A percentile compares a stretch with the other conserved stretches of the same genome.
phyloP scores from a whole-genome alignment of 2,113 vertebrate species.

The Nestor notabilis region DNA sequence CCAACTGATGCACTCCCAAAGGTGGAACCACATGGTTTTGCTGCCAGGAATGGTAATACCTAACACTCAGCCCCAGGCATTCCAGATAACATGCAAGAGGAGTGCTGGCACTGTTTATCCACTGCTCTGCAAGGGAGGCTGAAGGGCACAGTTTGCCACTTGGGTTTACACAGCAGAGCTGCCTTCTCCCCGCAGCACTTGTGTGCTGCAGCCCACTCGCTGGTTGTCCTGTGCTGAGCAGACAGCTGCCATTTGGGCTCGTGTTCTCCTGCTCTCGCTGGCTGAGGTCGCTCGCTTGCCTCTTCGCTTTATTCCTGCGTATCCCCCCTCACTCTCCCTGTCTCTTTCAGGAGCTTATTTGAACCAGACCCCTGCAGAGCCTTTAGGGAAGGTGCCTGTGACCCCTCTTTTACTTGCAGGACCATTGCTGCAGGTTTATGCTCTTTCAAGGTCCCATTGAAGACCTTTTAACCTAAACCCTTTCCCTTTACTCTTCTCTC shows the following conservation, averaged over 20 bases:
- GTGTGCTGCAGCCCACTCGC: background rate
- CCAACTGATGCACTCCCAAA: background rate
- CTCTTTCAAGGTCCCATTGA: background rate
- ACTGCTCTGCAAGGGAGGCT: background rate
- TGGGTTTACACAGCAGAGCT: background rate
- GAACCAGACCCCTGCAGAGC: background rate
- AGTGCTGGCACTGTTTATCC: background rate
- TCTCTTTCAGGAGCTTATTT: background rate
- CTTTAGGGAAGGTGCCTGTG: background rate
- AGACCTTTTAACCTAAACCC: background rate
- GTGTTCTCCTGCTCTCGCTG: background rate
- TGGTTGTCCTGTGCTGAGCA: background rate
- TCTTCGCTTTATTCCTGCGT: conserved; percentile 5
- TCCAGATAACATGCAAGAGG: accelerated
- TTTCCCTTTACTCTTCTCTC: background rate
- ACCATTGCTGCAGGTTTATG: background rate
- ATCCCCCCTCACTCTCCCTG: background rate
- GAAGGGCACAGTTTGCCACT: background rate
- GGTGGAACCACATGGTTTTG: accelerated
- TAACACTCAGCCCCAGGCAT: background rate
- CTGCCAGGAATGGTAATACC: background rate
- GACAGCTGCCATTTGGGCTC: background rate
- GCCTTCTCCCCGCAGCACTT: background rate
- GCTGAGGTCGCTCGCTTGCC: background rate
- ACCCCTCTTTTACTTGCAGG: background rate